Evolutionary conservation across 1,140 invertebrate species (phyloP), one percentile per base, ranked within the genome.

Genomic region (Ganaspis sp.): DNA sequence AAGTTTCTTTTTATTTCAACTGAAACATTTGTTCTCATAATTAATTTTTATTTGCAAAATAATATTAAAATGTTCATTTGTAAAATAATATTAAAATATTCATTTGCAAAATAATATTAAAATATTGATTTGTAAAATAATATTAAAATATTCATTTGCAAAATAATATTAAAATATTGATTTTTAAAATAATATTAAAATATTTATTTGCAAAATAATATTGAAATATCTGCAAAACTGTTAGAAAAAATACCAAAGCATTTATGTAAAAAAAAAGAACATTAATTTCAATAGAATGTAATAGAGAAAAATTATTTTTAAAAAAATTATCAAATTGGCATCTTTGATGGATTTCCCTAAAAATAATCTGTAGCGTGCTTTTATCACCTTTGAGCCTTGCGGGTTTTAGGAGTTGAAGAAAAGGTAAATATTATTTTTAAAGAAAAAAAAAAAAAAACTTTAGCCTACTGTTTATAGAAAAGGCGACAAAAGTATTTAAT

Each of bases 321-420:
- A 58, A 23, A 23, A 17, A 11, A 58, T 21, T 26, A 58, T 9
- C n/a, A n/a, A 15, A 64, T 29, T 64, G 4, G 23, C 23, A 26
- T 23, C 23, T 4, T n/a, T 64, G 58, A 64, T 64, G 26, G 58
- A 64, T 64, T 64, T 64, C 54, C 21, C 54, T 26, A 23, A 17
- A 49, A 45, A 45, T 15, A 45, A 45, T 49, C n/a, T 49, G n/a
- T 49, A 49, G 45, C n/a, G 45, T 23, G 21, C 21, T 21, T n/a
- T n/a, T 53, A 54, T 4, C 17, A 54, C 45, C 53, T 54, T 70
- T 70, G 26, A 75, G 17, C 42, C 54, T 73, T 12, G 54, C 21
- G 11, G 23, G 54, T 64, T 64, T 64, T 29, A n/a, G 26, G 23
- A 26, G 58, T 64, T 15, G 15, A 4, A 8, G n/a, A 64, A 64